Base-by-base conservation (phyloP, 1,140 invertebrate genomes). In the Zelostemma sp. region DNA sequence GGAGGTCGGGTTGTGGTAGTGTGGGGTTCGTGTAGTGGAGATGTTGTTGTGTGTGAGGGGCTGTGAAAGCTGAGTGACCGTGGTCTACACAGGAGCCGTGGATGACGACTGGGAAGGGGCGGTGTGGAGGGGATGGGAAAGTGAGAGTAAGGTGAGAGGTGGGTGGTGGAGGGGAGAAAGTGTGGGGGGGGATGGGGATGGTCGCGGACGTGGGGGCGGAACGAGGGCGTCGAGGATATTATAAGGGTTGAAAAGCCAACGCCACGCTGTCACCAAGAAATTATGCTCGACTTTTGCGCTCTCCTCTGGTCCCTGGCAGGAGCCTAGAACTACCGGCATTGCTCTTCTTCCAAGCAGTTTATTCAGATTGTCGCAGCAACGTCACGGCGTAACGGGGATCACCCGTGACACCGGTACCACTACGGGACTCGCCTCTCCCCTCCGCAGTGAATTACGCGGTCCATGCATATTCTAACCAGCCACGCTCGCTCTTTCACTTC, bases 221-320 rank as follows among this genome's bases (percentile, higher is more conserved):
- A 62, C 45, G 64, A 55, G 70, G 71, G 74, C 72, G 74, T 69
- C 74, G 74, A 78, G 75, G 79, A 82, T 83, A 84, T 83, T 82
- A 82, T 79, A 84, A 82, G 79, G 80, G 80, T 80, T 82, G 80
- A 84, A 82, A 84, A 80, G 78, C 76, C 65, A 78, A 75, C 68
- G 70, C 60, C 73, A 65, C 61, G 76, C 77, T 80, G 80, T 81
- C 81, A 81, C 80, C 76, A 68, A 80, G 80, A 81, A 84, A 84
- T 82, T 83, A 84, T 80, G 70, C 80, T 75, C 74, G 72, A 77
- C 73, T 73, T 67, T 62, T 71, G 48, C 59, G 41, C 25, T 59
- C 65, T 43, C 47, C 31, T 60, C 25, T 60, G 35, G 40, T 43
- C 56, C 35, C 35, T 49, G 11, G 19, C 51, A 47, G 28, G n/a